Percentiles rank a stretch among this genome's conserved stretches.
phyloP scores from a whole-genome alignment of 2,797 vertebrate genomes.

The Rhinophrynus dorsalis region DNA sequence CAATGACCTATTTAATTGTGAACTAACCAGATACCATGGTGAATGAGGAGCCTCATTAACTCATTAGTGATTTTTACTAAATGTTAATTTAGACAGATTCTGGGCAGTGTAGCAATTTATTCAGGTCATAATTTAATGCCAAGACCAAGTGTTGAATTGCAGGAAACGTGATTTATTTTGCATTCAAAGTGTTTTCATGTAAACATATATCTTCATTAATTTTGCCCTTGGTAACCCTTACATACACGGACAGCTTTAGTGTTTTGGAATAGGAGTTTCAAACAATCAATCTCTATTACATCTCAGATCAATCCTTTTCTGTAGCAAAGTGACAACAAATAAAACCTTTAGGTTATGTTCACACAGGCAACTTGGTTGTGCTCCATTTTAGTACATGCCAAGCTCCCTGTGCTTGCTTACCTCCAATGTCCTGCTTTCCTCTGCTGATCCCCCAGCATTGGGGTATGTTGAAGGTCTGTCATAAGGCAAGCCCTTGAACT shows the following conservation, averaged over 20 bases:
- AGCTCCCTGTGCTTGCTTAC: too few relatives aligned
- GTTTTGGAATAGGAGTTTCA: background rate
- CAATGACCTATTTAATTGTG: background rate
- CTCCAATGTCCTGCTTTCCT: too few relatives aligned
- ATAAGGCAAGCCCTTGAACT: too few relatives aligned
- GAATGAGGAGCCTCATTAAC: constrained; percentile 18
- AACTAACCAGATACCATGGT: background rate
- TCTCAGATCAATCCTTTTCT: background rate
- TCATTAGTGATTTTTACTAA: constrained; percentile 30
- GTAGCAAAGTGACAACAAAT: too few relatives aligned
- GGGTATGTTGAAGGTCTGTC: too few relatives aligned
- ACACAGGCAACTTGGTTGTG: too few relatives aligned
- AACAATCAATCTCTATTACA: constrained; percentile 20
- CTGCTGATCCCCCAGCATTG: too few relatives aligned
- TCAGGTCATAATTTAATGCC: constrained; percentile 43
- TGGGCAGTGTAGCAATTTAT: constrained; percentile 16
- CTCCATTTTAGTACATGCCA: too few relatives aligned
- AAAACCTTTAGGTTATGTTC: too few relatives aligned
- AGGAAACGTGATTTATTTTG: constrained; percentile 43
- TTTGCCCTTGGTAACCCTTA: constrained; percentile 24
- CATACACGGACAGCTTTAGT: background rate
- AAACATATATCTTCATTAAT: constrained; percentile 50
- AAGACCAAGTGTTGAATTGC: constrained; percentile 27
- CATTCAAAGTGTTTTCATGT: constrained; percentile 38
- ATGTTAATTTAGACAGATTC: constrained; percentile 30